These are phyloP conservation scores for Xenopus borealis DNA, from an alignment of 2,113 vertebrate genomes.

Conservation along the genomic window DNA sequence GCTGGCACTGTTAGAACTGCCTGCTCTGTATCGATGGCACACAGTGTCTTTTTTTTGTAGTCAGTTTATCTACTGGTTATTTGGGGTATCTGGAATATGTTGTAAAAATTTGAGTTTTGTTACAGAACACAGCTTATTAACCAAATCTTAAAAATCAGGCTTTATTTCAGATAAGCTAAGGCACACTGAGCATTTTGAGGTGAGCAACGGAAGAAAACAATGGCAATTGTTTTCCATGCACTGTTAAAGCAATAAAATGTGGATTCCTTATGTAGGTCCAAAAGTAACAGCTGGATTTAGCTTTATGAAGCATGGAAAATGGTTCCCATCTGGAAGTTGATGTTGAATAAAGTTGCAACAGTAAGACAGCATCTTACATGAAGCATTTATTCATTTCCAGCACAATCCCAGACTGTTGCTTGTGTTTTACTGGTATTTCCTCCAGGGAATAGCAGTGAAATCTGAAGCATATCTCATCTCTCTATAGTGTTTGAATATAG, in stretches of 20 bases:
- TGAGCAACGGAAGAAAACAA: conserved; percentile 63
- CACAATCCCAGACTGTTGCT: conserved; percentile 50
- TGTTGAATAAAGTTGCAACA: conserved; percentile 80
- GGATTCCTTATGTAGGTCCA: conserved; percentile 77
- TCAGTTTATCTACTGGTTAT: conserved; percentile 58
- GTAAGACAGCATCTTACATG: conserved; percentile 68
- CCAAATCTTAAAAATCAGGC: conserved; percentile 58
- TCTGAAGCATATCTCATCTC: conserved; percentile 43
- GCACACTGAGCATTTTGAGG: conserved; percentile 57
- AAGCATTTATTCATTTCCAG: conserved; percentile 62
- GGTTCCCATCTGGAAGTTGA: conserved; percentile 79
- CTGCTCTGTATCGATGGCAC: conserved; percentile 56
- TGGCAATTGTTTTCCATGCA: conserved; percentile 73
- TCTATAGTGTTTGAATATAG: conserved; percentile 34
- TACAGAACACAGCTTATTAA: conserved; percentile 54
- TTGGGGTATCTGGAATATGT: conserved; percentile 60
- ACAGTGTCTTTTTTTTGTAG: conserved; percentile 52
- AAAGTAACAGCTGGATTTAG: conserved; percentile 79
- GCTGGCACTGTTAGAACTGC: conserved; percentile 54
- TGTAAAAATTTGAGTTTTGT: conserved; percentile 59
- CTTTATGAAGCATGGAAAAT: conserved; percentile 83
- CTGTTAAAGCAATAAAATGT: conserved; percentile 71
- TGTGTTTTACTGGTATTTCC: conserved; percentile 44
- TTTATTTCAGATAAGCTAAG: conserved; percentile 59
- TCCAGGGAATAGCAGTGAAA: conserved; percentile 42